phyloP scores from a whole-genome alignment of 2,888 invertebrate species.

The Spodoptera picta region DNA sequence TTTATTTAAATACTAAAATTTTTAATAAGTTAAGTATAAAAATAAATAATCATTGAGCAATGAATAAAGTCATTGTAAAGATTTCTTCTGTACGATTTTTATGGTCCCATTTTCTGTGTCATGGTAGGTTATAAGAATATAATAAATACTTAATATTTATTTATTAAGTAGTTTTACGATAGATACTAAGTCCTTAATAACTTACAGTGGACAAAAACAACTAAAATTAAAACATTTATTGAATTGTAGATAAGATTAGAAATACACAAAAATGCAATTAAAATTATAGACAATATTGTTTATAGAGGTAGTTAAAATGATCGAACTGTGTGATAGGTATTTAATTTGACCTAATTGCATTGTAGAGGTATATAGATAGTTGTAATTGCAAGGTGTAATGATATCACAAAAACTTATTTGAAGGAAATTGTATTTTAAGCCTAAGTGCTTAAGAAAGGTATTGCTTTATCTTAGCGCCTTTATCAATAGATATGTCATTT shows the following conservation, averaged over 20 bases:
- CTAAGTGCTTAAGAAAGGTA: slow-evolving; percentile 18
- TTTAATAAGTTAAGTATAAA: no score
- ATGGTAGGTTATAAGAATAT: no score
- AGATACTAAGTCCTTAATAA: background rate
- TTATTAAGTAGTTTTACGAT: no score
- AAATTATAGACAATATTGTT: background rate
- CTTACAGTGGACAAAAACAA: background rate
- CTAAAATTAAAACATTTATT: slow-evolving; percentile 5
- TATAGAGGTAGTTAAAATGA: background rate
- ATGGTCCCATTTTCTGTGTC: no score
- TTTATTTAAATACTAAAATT: no score
- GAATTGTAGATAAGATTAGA: slow-evolving; percentile 19
- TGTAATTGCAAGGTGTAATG: slow-evolving; percentile 15
- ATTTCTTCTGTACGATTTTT: no score
- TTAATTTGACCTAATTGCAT: slow-evolving; percentile 10
- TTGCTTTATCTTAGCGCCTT: slow-evolving; percentile 20
- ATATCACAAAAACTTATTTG: slow-evolving; percentile 7
- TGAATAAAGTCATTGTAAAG: no score
- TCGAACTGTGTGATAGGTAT: background rate
- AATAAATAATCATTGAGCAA: no score
- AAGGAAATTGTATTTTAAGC: slow-evolving; percentile 3
- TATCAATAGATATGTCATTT: slow-evolving; percentile 2
- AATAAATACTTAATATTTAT: no score
- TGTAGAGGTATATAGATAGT: background rate
- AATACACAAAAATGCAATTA: slow-evolving; percentile 30